phyloP scores from a whole-genome alignment of 2,797 vertebrate genomes.

The Toxotes lorentzi region DNA sequence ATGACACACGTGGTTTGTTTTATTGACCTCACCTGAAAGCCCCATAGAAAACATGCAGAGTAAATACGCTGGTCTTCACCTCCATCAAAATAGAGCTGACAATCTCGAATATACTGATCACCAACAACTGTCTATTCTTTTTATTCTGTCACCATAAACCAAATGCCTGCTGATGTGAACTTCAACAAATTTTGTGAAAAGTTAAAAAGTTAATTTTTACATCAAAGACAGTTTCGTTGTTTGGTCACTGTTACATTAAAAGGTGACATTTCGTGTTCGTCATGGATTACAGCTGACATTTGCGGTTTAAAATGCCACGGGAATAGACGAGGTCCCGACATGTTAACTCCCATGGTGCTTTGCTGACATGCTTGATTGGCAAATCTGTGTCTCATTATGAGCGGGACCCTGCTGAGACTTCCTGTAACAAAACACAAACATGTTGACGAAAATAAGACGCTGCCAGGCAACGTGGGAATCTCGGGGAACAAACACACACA shows the following conservation, averaged over 20 bases:
- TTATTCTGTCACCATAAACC: too few species aligned
- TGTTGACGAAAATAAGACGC: constrained; percentile 13
- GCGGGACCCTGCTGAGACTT: not conserved
- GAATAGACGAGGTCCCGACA: not conserved
- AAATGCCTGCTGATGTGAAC: not conserved
- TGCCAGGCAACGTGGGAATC: constrained; percentile 15
- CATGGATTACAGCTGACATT: not conserved
- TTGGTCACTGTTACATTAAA: not conserved
- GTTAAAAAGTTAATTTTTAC: not conserved
- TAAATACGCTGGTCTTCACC: too few species aligned
- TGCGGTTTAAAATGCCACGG: not conserved
- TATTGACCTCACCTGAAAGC: too few species aligned
- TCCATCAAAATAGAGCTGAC: too few species aligned
- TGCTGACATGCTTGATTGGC: constrained; percentile 12
- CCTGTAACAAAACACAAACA: constrained; percentile 29
- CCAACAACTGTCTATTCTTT: too few species aligned
- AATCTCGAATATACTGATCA: too few species aligned
- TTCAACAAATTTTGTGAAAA: too few species aligned
- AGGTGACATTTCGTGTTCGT: not conserved
- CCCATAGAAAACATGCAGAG: too few species aligned
- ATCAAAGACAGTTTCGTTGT: not conserved
- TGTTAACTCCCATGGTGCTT: constrained; percentile 11
- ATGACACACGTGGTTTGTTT: too few species aligned
- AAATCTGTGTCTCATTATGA: constrained; percentile 21
- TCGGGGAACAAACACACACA: constrained; percentile 22